Base-by-base conservation (phyloP, 2,888 invertebrate species). In the Gonocerus acuteangulatus region DNA sequence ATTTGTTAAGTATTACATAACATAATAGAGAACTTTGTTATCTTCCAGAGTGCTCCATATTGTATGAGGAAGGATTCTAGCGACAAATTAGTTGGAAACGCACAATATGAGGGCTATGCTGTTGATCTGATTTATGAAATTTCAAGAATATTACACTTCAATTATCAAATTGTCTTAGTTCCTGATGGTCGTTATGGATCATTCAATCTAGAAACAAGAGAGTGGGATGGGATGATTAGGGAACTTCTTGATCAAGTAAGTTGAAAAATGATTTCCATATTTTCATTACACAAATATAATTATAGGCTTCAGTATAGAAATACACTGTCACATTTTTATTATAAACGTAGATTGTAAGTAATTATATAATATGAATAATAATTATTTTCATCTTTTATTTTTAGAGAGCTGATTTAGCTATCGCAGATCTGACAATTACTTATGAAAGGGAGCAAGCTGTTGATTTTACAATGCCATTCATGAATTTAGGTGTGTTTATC, bases 391-490 rank as follows among this genome's bases (percentile, higher is more conserved):
- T n/a, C n/a, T n/a, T n/a, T n/a, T n/a, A n/a, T n/a, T 71, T 69
- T 19, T 69, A 81, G 79, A 86, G 89, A 71, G 95, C 95, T 11
- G 95, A 96, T 76, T 79, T 99, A 67, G 96, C 95, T 1, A 91
- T 99, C 51, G 97, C 95, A 9, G 95, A 97, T 76, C 81, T 99
- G 60, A 97, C 97, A 27, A 97, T 99, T 69, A 99, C 95, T 21
- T 95, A 92, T 74, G 91, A 94, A 73, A 83, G 99, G 72, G 95
- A 94, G 73, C 84, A 88, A 71, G 84, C 85, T 59, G 95, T 96
- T 1, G 97, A 97, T 77, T 99, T 99, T 75, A 96, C 96, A 21
- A 95, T 95, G 84, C 99, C 99, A 1, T 99, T 97, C 75, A 96
- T 99, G 92, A 95, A 95, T 75, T 80, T 97, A 60, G 93, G 77